Evolutionary conservation across 1,140 invertebrate species (phyloP), one percentile per base, ranked within the genome.

Genomic region (Neodiprion fabricii): DNA sequence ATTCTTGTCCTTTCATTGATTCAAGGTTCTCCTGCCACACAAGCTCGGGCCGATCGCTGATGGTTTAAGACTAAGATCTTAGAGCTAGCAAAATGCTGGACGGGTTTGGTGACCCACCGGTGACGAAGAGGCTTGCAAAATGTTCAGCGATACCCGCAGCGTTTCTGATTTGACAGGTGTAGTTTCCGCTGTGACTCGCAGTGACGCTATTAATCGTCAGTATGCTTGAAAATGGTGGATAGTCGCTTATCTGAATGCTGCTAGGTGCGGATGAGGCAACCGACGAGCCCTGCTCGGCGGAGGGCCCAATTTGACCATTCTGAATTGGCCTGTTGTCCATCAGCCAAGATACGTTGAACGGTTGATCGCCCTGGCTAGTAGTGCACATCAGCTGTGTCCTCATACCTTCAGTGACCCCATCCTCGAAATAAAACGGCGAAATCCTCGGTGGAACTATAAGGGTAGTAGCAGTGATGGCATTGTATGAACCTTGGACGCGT

Each of bases 161-260:
- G 83, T 94, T 94, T 75, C 87, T 87, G 68, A 92, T 91, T 76
- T 89, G 89, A 84, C 93, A 94, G 61, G 91, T 91, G 85, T 93
- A 93, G 83, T 92, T 92, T 77, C 92, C 92, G 81, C 89, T 91
- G 84, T 93, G 91, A 75, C 83, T 87, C 72, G 90, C 90, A 69
- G 88, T 90, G 72, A 92, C 90, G 80, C 88, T 91, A 85, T 91
- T 89, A 84, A 93, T 92, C 70, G 90, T 90, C 76, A 93, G 88
- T 81, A 92, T 90, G 81, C 90, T 91, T 73, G 89, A 90, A 81
- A 87, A 87, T 70, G 88, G 82, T 73, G 84, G 83, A 85, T 84
- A 85, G 85, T 90, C 89, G 86, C 87, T 90, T 85, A 91, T 87
- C 79, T 86, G 80, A 77, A 87, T 86, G 82, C 83, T 83, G 85